phyloP scores from a whole-genome alignment of 2,888 invertebrate species.

The Thumatha senex region DNA sequence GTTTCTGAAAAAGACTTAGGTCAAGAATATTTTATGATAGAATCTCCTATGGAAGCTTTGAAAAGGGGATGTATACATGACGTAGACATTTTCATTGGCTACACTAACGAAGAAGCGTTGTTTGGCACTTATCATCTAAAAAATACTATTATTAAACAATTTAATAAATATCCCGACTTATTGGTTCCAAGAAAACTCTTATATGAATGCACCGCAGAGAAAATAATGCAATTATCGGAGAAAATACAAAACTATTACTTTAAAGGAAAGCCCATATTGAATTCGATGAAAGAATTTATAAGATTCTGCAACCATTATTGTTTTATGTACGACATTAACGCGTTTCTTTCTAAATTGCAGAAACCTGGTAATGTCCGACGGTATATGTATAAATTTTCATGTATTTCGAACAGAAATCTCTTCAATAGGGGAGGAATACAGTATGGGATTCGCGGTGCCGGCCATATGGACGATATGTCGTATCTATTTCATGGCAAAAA shows the following conservation, averaged over 20 bases:
- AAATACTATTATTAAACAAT: background rate
- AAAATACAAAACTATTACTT: constrained; percentile 11
- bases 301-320: background rate
- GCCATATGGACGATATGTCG: constrained; percentile 60
- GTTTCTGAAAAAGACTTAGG: constrained; percentile 16
- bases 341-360: constrained; percentile 15
- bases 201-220: constrained; percentile 3
- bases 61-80: constrained; percentile 7
- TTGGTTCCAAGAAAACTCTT: constrained; percentile 17
- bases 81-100: constrained; percentile 13
- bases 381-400: constrained; percentile 48
- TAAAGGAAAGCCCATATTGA: constrained; percentile 3
- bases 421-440: constrained; percentile 40
- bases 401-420: constrained; percentile 51
- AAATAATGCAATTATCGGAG: constrained; percentile 6
- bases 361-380: constrained; percentile 8
- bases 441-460: constrained; percentile 48
- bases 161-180: constrained; percentile 13
- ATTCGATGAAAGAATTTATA: constrained; percentile 4
- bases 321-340: constrained; percentile 9
- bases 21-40: constrained; percentile 15
- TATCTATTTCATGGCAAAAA: constrained; percentile 54
- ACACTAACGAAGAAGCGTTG: constrained; percentile 52
- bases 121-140: constrained; percentile 13
- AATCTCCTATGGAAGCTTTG: constrained; percentile 2